Percentiles rank a stretch among this genome's conserved stretches.
These are phyloP conservation scores for Anthoptus insignis DNA, from an alignment of 2,888 invertebrate genomes.

Conservation along the genomic window DNA sequence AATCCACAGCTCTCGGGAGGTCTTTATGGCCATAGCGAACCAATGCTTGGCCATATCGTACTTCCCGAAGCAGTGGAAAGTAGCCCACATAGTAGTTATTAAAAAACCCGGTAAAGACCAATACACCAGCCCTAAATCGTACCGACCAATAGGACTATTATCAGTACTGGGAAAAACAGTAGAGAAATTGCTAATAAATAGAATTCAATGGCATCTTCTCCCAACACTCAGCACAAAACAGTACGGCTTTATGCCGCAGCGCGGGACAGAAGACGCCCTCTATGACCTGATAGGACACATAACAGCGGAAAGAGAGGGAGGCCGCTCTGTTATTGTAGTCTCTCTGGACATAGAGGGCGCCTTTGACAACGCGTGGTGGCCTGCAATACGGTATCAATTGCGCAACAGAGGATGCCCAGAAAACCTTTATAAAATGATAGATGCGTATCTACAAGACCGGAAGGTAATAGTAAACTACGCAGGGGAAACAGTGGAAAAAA, in stretches of 20 bases:
- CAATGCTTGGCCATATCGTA: constrained; percentile 23
- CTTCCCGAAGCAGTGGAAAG: constrained; percentile 40
- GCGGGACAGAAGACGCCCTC: constrained; percentile 35
- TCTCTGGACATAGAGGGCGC: constrained; percentile 52
- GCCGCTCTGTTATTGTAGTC: constrained; percentile 33
- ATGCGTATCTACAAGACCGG: constrained; percentile 31
- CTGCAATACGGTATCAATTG: constrained; percentile 40
- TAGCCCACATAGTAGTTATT: constrained; percentile 18
- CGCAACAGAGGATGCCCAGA: constrained; percentile 36
- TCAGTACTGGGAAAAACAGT: constrained; percentile 35
- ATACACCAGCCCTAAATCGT: constrained; percentile 33
- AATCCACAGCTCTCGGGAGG: not conserved
- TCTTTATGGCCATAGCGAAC: not conserved
- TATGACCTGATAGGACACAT: constrained; percentile 35
- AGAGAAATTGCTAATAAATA: constrained; percentile 30
- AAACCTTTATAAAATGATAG: constrained; percentile 28
- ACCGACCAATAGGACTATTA: constrained; percentile 40
- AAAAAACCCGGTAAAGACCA: constrained; percentile 25
- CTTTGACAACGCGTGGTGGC: constrained; percentile 58
- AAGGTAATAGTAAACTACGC: constrained; percentile 37
- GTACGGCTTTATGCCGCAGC: constrained; percentile 47
- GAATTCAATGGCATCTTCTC: not conserved
- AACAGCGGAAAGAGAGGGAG: not conserved
- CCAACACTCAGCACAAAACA: constrained; percentile 35
- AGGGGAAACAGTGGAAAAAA: constrained; percentile 12